These are phyloP conservation scores for Labeo catla DNA, from an alignment of 2,113 vertebrate genomes.

Conservation along the genomic window DNA sequence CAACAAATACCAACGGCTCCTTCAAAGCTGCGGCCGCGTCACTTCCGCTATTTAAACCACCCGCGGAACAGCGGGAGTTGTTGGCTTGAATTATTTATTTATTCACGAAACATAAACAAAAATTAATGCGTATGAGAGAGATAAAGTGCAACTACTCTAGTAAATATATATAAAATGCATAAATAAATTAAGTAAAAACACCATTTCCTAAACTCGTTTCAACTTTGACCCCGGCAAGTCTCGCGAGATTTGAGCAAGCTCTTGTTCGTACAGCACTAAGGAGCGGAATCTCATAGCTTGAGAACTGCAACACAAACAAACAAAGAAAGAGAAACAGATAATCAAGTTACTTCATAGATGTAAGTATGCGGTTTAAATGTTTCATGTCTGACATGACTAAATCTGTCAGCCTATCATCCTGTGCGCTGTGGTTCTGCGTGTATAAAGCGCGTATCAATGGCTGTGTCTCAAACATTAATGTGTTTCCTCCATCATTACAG, in stretches of 20 bases:
- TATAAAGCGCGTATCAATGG: too few species aligned
- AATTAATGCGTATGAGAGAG: background rate
- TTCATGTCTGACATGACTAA: background rate
- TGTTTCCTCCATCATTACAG: too few species aligned
- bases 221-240: background rate
- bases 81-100: background rate
- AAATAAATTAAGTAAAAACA: too few species aligned
- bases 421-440: background rate
- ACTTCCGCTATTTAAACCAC: slow-evolving; percentile 71
- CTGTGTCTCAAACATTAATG: too few species aligned
- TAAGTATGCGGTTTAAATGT: background rate
- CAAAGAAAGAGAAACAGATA: background rate
- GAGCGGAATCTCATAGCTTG: background rate
- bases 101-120: background rate
- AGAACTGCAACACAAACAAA: background rate
- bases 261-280: background rate
- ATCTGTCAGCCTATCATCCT: background rate
- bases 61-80: slow-evolving; percentile 46
- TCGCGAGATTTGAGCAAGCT: slow-evolving; percentile 25
- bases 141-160: background rate
- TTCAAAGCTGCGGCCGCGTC: slow-evolving; percentile 46
- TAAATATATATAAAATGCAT: background rate
- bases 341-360: background rate
- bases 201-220: background rate
- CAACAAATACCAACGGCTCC: slow-evolving; percentile 41